Evolutionary conservation across 2,888 invertebrate species (phyloP).

Genomic region (Nezara viridula): DNA sequence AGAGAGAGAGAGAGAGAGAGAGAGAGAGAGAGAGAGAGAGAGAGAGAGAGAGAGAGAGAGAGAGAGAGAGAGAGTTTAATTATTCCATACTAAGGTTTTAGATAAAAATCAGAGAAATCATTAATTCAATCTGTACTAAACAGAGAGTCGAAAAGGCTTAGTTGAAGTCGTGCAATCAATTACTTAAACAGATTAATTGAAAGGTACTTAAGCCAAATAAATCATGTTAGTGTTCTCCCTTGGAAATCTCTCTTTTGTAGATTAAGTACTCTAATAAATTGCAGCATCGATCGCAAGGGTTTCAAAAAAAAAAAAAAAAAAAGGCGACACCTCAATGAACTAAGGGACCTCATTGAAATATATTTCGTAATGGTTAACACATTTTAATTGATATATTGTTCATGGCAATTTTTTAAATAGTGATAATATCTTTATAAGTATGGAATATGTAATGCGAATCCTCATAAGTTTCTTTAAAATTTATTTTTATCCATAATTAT

Average conservation of each 20-base stretch:
- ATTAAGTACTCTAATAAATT: not conserved
- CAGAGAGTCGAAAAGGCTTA: not conserved
- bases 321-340: not conserved
- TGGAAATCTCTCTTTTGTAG: not conserved
- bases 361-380: not conserved
- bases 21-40: too few relatives aligned
- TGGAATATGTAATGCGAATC: too few relatives aligned
- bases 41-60: too few relatives aligned
- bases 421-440: too few relatives aligned
- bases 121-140: not conserved
- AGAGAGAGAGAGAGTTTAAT: too few relatives aligned
- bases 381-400: too few relatives aligned
- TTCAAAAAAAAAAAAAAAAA: not conserved
- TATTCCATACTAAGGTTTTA: not conserved
- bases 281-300: not conserved
- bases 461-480: too few relatives aligned
- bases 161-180: conserved; percentile 3
- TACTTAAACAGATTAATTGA: conserved; percentile 26
- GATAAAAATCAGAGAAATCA: not conserved
- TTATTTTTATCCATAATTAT: too few relatives aligned
- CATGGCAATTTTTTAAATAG: too few relatives aligned
- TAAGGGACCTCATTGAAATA: not conserved
- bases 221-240: conserved; percentile 31
- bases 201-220: not conserved
- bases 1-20: too few relatives aligned